Percentiles rank a stretch among this genome's conserved stretches.
Evolutionary conservation across 1,140 invertebrate species (phyloP).

Genomic region (Ladona fulva): DNA sequence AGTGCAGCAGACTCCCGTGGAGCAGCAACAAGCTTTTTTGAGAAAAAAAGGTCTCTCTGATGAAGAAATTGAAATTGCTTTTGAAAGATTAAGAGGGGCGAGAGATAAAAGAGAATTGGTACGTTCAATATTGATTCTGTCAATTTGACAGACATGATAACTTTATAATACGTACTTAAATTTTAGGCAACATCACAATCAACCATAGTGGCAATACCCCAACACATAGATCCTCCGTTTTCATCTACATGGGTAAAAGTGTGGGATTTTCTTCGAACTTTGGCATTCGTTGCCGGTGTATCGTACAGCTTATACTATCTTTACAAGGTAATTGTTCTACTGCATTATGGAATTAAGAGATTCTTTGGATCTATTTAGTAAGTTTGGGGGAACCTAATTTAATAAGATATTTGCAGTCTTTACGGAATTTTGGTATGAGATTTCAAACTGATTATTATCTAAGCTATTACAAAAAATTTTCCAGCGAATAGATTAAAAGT

Average conservation of each 20-base stretch:
- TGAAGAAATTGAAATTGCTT: slow-evolving; percentile 64
- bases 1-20: slow-evolving; percentile 59
- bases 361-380: too few species aligned
- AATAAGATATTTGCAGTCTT: too few species aligned
- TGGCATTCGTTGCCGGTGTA: slow-evolving; percentile 22
- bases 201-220: not conserved
- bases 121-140: not conserved
- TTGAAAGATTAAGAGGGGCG: slow-evolving; percentile 46
- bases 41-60: slow-evolving; percentile 69
- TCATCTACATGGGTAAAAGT: not conserved
- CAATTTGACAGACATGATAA: not conserved
- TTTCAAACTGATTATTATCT: too few species aligned
- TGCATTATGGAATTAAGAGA: too few species aligned
- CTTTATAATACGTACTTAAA: not conserved
- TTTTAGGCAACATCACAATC: not conserved
- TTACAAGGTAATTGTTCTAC: slow-evolving; percentile 28
- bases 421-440: too few species aligned
- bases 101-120: not conserved
- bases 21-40: slow-evolving; percentile 70
- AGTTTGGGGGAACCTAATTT: too few species aligned
- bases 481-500: too few species aligned
- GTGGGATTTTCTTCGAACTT: not conserved
- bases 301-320: slow-evolving; percentile 20
- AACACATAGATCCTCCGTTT: not conserved
- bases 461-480: too few species aligned